These are phyloP conservation scores for Lepidurus couesii DNA, from an alignment of 1,140 invertebrate genomes.

Conservation along the genomic window DNA sequence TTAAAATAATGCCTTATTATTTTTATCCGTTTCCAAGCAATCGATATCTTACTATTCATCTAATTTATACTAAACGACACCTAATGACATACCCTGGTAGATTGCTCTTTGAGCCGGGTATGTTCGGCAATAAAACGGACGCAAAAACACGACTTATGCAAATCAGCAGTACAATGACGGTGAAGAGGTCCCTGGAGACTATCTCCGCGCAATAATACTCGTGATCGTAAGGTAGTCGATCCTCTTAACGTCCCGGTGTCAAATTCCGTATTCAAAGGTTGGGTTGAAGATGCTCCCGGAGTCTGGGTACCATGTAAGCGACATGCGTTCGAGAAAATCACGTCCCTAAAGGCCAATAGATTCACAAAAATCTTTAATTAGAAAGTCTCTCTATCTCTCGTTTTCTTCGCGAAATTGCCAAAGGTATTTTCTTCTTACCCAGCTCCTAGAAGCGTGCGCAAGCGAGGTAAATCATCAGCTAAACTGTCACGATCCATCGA, in stretches of 20 bases:
- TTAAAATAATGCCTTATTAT: neutral
- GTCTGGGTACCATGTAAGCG: slow-evolving; percentile 25
- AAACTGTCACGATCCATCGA: slow-evolving; percentile 7
- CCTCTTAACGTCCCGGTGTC: slow-evolving; percentile 41
- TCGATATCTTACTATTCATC: neutral
- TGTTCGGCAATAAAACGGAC: slow-evolving; percentile 90
- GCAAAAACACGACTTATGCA: slow-evolving; percentile 85
- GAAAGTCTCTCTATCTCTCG: no score
- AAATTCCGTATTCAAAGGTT: slow-evolving; percentile 14
- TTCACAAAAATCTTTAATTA: neutral
- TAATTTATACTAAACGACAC: neutral
- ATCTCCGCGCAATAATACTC: slow-evolving; percentile 56
- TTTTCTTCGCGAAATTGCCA: no score
- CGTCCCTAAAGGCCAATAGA: neutral
- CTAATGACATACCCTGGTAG: slow-evolving; percentile 66
- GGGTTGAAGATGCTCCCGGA: slow-evolving; percentile 13
- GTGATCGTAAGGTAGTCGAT: slow-evolving; percentile 54
- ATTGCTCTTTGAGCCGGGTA: slow-evolving; percentile 85
- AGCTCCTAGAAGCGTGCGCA: neutral
- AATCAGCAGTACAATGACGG: slow-evolving; percentile 69
- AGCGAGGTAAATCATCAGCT: slow-evolving; percentile 14
- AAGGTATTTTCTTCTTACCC: neutral
- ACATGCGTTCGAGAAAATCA: slow-evolving; percentile 17
- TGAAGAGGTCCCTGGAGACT: slow-evolving; percentile 63
- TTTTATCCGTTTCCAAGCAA: neutral